A percentile compares a stretch with the other conserved stretches of the same genome.
Conservation (phyloP, 2,797 vertebrate genomes). For the Intellagama lesueurii region DNA sequence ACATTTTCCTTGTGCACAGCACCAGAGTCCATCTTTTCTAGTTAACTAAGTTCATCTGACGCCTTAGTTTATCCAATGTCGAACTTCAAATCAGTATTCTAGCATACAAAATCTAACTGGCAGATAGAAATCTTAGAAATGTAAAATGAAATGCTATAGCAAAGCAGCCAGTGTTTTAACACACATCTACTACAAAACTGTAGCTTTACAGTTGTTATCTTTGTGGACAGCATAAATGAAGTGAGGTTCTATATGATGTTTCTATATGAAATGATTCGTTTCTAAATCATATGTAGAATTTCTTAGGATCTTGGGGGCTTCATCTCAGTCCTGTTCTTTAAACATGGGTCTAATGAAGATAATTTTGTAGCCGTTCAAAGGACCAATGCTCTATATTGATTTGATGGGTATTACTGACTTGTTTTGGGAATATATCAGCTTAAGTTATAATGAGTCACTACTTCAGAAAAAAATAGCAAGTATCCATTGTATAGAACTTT, state of each 20-base stretch:
- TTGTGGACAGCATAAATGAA: background rate
- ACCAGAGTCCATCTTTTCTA: conserved; percentile 1
- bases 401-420: background rate
- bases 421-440: background rate
- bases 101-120: background rate
- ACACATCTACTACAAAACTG: background rate
- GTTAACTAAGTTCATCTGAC: background rate
- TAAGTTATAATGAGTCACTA: background rate
- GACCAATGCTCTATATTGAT: background rate
- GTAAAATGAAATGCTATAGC: background rate
- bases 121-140: background rate
- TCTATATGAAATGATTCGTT: background rate
- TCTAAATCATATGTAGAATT: fast-evolving
- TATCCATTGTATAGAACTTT: fast-evolving
- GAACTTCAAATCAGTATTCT: background rate
- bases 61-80: fast-evolving
- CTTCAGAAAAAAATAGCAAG: background rate
- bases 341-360: background rate
- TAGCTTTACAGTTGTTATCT: background rate
- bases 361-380: background rate
- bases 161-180: background rate
- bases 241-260: background rate
- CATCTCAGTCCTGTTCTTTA: background rate
- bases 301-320: background rate
- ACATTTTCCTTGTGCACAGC: background rate